phyloP scores from a whole-genome alignment of 2,113 vertebrate species.

The Ivindomyrus marchei region DNA sequence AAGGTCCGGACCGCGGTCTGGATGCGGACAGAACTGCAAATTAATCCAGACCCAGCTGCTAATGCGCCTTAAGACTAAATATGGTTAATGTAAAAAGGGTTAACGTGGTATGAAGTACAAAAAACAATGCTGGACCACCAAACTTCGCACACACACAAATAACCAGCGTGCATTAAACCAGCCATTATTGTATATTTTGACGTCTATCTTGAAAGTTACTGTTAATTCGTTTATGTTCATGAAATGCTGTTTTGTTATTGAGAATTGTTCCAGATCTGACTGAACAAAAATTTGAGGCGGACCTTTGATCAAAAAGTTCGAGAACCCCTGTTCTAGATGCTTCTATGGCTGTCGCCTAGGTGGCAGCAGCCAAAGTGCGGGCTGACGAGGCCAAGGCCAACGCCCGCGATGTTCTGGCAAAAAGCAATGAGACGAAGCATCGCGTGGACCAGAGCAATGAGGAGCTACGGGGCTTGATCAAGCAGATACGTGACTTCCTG shows the following conservation, averaged over 20 bases:
- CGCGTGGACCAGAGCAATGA: conserved; percentile 81
- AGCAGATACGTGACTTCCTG: conserved; percentile 86
- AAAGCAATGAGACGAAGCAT: conserved; percentile 82
- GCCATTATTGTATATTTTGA: not conserved
- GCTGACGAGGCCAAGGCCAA: conserved; percentile 84
- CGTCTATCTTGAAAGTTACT: not conserved
- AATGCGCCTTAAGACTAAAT: not conserved
- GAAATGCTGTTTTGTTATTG: not conserved
- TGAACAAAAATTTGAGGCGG: not conserved
- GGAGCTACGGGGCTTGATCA: conserved; percentile 83
- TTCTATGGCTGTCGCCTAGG: not conserved
- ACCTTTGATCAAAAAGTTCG: not conserved
- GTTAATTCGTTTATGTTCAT: not conserved
- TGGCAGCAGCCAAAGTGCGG: conserved; percentile 73
- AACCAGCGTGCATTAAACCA: not conserved
- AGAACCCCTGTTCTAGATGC: not conserved
- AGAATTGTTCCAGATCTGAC: not conserved
- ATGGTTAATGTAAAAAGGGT: not conserved
- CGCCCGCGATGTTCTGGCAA: conserved; percentile 76
- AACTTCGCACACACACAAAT: not conserved
- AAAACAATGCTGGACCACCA: not conserved
- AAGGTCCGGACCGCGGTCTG: not conserved
- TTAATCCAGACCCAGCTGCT: not conserved
- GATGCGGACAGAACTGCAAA: not conserved
- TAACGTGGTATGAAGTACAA: not conserved